Conservation (phyloP, 1,140 invertebrate species). For the Elysia chlorotica region DNA sequence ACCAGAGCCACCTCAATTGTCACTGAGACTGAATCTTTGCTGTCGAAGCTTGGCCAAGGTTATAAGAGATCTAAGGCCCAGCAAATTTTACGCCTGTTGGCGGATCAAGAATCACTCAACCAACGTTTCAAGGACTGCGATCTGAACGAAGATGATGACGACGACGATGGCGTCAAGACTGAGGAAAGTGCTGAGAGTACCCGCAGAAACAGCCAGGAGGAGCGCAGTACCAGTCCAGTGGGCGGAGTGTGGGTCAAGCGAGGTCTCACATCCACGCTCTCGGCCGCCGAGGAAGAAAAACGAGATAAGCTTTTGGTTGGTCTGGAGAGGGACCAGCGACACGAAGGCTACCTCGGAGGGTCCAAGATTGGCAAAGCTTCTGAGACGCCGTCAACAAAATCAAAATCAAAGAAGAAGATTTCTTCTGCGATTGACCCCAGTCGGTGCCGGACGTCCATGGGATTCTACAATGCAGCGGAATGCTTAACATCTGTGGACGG, state of each 20-base stretch:
- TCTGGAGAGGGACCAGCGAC: neutral
- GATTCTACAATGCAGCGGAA: slow-evolving; percentile 36
- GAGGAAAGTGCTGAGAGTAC: too few relatives aligned
- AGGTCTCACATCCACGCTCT: too few relatives aligned
- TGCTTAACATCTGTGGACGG: slow-evolving; percentile 4
- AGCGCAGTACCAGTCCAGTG: too few relatives aligned
- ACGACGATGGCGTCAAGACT: neutral
- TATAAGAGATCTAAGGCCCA: slow-evolving; percentile 31
- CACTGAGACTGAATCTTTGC: neutral
- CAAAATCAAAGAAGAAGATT: neutral
- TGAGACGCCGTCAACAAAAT: neutral
- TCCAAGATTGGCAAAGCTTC: neutral
- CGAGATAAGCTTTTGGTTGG: too few relatives aligned
- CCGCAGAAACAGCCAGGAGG: too few relatives aligned
- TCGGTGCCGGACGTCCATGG: slow-evolving; percentile 37
- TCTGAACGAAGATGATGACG: slow-evolving; percentile 4
- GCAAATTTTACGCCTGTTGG: slow-evolving; percentile 35
- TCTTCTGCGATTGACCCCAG: slow-evolving; percentile 19
- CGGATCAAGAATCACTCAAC: slow-evolving; percentile 35
- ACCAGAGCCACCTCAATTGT: neutral
- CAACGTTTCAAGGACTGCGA: slow-evolving; percentile 24
- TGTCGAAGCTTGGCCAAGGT: slow-evolving; percentile 25
- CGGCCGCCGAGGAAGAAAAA: too few relatives aligned
- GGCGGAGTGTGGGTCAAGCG: too few relatives aligned
- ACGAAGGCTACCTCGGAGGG: neutral